These are phyloP conservation scores for Eupithecia dodoneata DNA, from an alignment of 2,888 invertebrate species.

Conservation along the genomic window DNA sequence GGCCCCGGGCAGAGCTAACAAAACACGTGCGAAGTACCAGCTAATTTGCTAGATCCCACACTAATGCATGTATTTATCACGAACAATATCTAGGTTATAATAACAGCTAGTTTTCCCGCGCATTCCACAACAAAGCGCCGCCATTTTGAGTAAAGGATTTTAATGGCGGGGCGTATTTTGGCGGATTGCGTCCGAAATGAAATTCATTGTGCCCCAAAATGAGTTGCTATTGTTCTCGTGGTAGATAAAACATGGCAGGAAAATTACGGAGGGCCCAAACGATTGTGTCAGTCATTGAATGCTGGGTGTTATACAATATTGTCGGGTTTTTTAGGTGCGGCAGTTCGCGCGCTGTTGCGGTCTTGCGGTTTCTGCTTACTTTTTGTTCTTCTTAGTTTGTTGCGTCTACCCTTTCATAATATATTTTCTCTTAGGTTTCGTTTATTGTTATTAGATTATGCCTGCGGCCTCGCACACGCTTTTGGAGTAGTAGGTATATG, in stretches of 20 bases:
- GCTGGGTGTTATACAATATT: slow-evolving; percentile 68
- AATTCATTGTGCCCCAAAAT: slow-evolving; percentile 78
- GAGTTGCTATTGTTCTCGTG: slow-evolving; percentile 73
- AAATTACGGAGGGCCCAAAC: slow-evolving; percentile 71
- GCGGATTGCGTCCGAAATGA: slow-evolving; percentile 72
- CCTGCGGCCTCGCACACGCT: neutral
- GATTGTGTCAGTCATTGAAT: slow-evolving; percentile 70
- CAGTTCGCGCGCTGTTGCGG: slow-evolving; percentile 18
- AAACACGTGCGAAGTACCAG: slow-evolving; percentile 34
- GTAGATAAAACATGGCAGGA: slow-evolving; percentile 78
- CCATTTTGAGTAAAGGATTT: slow-evolving; percentile 60
- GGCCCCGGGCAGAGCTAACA: slow-evolving; percentile 17
- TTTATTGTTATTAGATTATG: neutral
- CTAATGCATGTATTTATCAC: slow-evolving; percentile 45
- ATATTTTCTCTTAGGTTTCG: neutral
- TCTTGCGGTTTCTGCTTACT: slow-evolving; percentile 3
- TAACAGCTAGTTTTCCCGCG: slow-evolving; percentile 42
- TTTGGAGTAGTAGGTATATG: neutral
- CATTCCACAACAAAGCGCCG: slow-evolving; percentile 41
- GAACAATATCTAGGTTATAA: slow-evolving; percentile 45
- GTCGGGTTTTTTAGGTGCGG: slow-evolving; percentile 55
- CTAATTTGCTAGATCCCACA: slow-evolving; percentile 42
- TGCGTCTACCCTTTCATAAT: neutral
- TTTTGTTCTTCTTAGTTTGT: neutral
- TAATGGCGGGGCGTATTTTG: slow-evolving; percentile 72